Evolutionary conservation across 2,888 invertebrate species (phyloP).

Genomic region (Pyrgus malvae): DNA sequence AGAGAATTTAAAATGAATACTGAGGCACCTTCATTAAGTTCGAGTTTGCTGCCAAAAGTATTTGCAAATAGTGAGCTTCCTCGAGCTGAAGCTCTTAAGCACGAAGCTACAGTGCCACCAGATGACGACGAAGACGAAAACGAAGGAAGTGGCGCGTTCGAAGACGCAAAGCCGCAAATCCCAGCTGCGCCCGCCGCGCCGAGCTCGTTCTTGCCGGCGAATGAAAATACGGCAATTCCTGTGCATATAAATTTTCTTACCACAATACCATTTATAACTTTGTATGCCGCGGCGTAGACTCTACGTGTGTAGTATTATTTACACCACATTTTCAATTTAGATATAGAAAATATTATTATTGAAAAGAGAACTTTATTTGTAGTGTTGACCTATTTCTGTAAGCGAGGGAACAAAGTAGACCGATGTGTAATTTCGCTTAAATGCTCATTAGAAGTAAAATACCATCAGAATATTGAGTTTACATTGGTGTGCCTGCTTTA

Average conservation of each 20-base stretch:
- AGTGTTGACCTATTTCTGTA: conserved; percentile 48
- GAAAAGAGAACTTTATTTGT: conserved; percentile 37
- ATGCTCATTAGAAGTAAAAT: conserved; percentile 4
- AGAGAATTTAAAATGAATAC: conserved; percentile 36
- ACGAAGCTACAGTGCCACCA: conserved; percentile 62
- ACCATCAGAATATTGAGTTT: background rate
- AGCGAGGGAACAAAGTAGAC: conserved; percentile 56
- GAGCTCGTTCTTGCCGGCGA: conserved; percentile 65
- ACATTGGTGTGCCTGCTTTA: background rate
- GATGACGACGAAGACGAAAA: conserved; percentile 73
- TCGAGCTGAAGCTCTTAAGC: conserved; percentile 61
- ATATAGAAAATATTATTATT: background rate
- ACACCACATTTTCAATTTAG: conserved; percentile 4
- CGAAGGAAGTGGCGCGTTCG: conserved; percentile 67
- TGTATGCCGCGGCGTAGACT: conserved; percentile 14
- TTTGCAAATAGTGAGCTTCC: conserved; percentile 39
- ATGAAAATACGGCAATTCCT: conserved; percentile 51
- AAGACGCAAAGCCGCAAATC: conserved; percentile 51
- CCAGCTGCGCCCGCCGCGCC: conserved; percentile 68
- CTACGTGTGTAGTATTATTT: background rate
- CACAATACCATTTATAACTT: conserved; percentile 33
- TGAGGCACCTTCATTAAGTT: conserved; percentile 29
- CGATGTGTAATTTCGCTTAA: conserved; percentile 28
- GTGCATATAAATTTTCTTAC: conserved; percentile 35
- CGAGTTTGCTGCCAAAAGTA: background rate